Evolutionary conservation across 2,113 vertebrate genomes (phyloP), one percentile per base, ranked within the genome.

Genomic region (Pogona vitticeps): DNA sequence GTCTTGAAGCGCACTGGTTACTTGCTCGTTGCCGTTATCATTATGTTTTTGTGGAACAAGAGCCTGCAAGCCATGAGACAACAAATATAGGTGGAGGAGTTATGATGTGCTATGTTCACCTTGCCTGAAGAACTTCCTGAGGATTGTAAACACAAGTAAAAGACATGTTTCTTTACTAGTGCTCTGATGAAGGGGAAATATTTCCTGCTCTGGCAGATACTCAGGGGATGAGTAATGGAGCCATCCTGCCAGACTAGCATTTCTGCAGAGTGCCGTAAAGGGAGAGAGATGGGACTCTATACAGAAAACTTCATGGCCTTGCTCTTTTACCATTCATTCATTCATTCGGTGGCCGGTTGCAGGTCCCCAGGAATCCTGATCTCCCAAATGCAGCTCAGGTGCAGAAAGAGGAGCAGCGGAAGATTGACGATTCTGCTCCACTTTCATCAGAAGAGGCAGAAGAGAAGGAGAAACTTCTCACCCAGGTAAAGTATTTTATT

Each of bases 391-490:
- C 98, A 93, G 96, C 96, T 85, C 92, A 98, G 83, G 95, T 96
- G 72, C 98, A 98, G 92, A 98, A 97, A 91, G 98, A 98, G 72
- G 98, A 98, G 15, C 98, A 98, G 87, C 96, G 95, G 90, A 98
- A 98, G 93, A 98, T 98, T 87, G 98, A 98, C 91, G 97, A 97
- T 73, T 97, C 98, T 1, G 97, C 97, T 93, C 96, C 97, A 91
- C 96, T 97, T 67, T 96, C 96, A 59, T 33, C 95, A n/a, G 97
- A 97, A 77, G 98, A 98, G 92, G 95, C 94, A 7, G 98, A 98
- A 94, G 97, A 98, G 91, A 98, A 98, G 79, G 98, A 98, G 89
- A 98, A 97, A 86, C 97, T 98, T 80, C 95, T 98, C 76, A 97
- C 97, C 85, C 98, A 98, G 95, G 98, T 98, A 93, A 88, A 91